These are phyloP conservation scores for Orthonevra nobilis DNA, from an alignment of 2,888 invertebrate species.

Conservation along the genomic window DNA sequence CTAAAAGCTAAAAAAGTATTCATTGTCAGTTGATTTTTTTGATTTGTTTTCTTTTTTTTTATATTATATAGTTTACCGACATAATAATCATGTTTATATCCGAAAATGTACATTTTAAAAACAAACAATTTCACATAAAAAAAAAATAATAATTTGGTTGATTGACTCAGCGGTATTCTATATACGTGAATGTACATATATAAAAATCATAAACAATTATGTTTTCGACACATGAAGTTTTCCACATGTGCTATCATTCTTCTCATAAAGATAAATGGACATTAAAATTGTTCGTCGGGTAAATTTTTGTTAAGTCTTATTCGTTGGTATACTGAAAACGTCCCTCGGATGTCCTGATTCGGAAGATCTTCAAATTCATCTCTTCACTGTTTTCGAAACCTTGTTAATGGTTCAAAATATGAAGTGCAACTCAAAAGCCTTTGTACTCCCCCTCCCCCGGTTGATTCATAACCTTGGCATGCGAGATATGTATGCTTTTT, in stretches of 20 bases:
- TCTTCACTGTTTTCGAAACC: constrained; percentile 45
- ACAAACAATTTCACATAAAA: constrained; percentile 43
- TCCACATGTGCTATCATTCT: no score
- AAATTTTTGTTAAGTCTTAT: constrained; percentile 22
- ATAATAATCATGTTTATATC: constrained; percentile 11
- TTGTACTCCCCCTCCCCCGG: constrained; percentile 65
- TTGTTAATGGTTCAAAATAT: constrained; percentile 26
- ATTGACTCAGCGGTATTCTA: constrained; percentile 60
- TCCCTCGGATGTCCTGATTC: neutral
- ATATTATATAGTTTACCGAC: constrained; percentile 22
- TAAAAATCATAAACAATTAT: no score
- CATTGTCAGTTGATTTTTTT: constrained; percentile 61
- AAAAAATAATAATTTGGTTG: constrained; percentile 51
- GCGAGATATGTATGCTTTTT: constrained; percentile 34
- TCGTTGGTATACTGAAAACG: constrained; percentile 33
- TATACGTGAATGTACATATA: constrained; percentile 48
- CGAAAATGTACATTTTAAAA: constrained; percentile 40
- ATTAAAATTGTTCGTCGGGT: neutral
- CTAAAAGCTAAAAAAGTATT: constrained; percentile 67
- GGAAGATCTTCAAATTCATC: constrained; percentile 26
- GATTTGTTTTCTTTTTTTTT: constrained; percentile 17
- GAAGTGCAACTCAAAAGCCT: constrained; percentile 66
- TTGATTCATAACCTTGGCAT: constrained; percentile 46
- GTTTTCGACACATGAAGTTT: no score
- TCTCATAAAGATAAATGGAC: no score